phyloP scores from a whole-genome alignment of 1,140 invertebrate species.

The Thrips palmi region DNA sequence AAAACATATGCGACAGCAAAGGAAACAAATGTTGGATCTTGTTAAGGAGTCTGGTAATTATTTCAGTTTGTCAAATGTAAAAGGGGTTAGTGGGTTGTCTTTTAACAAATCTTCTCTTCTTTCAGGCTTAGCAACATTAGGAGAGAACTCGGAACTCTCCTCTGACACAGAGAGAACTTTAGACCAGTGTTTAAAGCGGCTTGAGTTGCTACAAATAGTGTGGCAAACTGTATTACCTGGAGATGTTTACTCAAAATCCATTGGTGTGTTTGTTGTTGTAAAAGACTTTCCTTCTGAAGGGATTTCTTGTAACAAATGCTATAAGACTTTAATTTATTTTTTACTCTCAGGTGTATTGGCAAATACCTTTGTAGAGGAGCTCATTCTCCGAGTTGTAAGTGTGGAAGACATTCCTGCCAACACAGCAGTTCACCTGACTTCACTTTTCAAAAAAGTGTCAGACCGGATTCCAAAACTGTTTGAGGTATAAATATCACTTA shows the following conservation, averaged over 20 bases:
- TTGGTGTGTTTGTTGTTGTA: constrained; percentile 24
- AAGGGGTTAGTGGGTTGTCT: constrained; percentile 4
- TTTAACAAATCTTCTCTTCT: constrained; percentile 10
- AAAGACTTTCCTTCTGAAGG: constrained; percentile 1
- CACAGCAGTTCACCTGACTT: constrained; percentile 35
- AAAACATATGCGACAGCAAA: constrained; percentile 51
- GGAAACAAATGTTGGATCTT: constrained; percentile 49
- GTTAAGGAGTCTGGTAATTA: constrained; percentile 44
- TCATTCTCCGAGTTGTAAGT: constrained; percentile 32
- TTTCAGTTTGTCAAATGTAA: constrained; percentile 2
- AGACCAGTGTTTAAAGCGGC: constrained; percentile 62
- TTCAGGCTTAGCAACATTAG: constrained; percentile 36
- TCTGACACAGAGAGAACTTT: constrained; percentile 48
- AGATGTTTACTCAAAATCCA: constrained; percentile 42
- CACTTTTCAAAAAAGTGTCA: constrained; percentile 32
- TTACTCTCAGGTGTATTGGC: constrained; percentile 30
- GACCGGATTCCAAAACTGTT: constrained; percentile 34
- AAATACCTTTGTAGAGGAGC: constrained; percentile 39
- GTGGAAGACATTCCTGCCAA: constrained; percentile 48
- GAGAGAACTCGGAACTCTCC: constrained; percentile 29
- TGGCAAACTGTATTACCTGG: constrained; percentile 59
- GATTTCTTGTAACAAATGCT: no score
- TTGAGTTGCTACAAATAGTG: constrained; percentile 67
- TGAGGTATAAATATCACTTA: constrained; percentile 24
- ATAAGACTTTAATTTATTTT: constrained; percentile 4